phyloP scores from a whole-genome alignment of 2,888 invertebrate species.

The Conistra vaccinii region DNA sequence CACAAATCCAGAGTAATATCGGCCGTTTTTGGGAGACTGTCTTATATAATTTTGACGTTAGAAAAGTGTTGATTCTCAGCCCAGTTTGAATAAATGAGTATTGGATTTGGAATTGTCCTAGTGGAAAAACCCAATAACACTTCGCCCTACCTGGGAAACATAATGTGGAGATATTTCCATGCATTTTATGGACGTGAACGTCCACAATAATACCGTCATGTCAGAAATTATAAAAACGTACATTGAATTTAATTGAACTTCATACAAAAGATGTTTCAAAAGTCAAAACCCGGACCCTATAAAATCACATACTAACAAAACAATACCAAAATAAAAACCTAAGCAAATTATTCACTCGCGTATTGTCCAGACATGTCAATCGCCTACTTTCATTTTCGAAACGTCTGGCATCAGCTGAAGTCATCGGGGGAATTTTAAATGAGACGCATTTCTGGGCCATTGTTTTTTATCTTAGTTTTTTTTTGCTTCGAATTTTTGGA shows the following conservation, averaged over 20 bases:
- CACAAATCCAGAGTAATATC: too few species aligned
- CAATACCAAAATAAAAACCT: not conserved
- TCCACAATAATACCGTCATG: too few species aligned
- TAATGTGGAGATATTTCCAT: too few species aligned
- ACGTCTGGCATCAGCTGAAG: conserved; percentile 37
- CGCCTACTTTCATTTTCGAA: conserved; percentile 61
- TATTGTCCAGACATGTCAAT: conserved; percentile 34
- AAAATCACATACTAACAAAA: not conserved
- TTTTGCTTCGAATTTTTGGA: not conserved
- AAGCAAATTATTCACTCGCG: conserved; percentile 25
- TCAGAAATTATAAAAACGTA: too few species aligned
- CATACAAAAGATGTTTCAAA: not conserved
- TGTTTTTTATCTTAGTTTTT: not conserved
- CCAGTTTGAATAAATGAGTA: too few species aligned
- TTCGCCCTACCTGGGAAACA: too few species aligned
- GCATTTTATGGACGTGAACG: too few species aligned
- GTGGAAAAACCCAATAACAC: too few species aligned
- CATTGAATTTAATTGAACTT: not conserved
- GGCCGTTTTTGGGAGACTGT: too few species aligned
- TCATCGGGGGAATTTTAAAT: conserved; percentile 49
- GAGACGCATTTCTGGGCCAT: conserved; percentile 33
- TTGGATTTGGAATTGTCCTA: too few species aligned
- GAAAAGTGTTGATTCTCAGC: too few species aligned
- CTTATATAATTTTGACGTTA: too few species aligned
- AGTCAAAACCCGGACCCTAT: not conserved